Evolutionary conservation across 2,888 invertebrate genomes (phyloP), one percentile per base, ranked within the genome.

Genomic region (Lithophane ornitopus): DNA sequence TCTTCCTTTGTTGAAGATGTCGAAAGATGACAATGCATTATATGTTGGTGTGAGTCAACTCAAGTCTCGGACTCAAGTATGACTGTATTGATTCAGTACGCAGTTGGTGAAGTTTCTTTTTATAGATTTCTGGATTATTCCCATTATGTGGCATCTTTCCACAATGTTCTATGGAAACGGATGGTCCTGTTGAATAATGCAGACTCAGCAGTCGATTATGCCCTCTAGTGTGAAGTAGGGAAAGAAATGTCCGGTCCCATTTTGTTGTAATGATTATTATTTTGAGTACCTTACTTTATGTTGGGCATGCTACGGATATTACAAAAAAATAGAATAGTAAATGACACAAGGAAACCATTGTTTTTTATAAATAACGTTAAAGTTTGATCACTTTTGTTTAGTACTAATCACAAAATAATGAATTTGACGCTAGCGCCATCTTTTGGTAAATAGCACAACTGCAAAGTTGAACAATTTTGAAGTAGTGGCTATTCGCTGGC

Each of bases 161-260:
- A 84, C 56, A 61, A 72, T 61, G 65, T 83, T 83, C 82, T 28
- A 72, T 66, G 71, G 69, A 62, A 85, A 54, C 61, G 73, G 78
- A 59, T 59, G 2, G 22, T 65, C 34, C 70, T 58, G 59, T 44
- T 65, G 39, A 44, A 41, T 52, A 11, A 16, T 62, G 44, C 52
- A n/a, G 28, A 49, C 14, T 56, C 26, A 16, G 28, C 39, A 52
- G 26, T 39, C 19, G 61, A 39, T 62, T 41, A 22, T n/a, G 83
- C 74, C 66, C 52, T 85, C 83, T 82, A 22, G 70, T 49, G 71
- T 22, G 39, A 4, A 66, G 26, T 82, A 46, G 83, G 8, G 14
- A 2, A 58, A 76, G 26, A 9, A 58, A 16, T 28, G 9, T 3
- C 0, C 4, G 16, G 6, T 11, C 11, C 0, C 28, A 3, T 34